Evolutionary conservation across 2,113 vertebrate genomes (phyloP).

Genomic region (Proteles cristata): DNA sequence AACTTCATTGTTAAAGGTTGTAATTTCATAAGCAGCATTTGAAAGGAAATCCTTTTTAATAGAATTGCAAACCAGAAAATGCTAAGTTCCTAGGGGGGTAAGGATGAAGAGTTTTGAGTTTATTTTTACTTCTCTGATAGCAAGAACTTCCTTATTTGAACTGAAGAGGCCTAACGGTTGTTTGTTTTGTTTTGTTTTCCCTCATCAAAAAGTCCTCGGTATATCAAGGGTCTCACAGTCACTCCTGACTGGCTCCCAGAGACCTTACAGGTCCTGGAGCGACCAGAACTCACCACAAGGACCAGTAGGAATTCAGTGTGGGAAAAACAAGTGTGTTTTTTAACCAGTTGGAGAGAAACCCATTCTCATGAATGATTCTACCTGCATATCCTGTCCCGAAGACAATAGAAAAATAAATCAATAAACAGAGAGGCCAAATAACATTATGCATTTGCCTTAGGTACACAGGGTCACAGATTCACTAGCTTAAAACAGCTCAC

Average conservation of each 20-base stretch:
- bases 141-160: not conserved
- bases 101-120: not conserved
- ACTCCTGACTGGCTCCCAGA: not conserved
- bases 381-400: not conserved
- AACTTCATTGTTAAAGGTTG: not conserved
- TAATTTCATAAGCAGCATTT: not conserved
- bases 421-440: constrained; percentile 38
- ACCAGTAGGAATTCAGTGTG: not conserved
- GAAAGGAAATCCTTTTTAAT: not conserved
- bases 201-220: not conserved
- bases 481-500: not conserved
- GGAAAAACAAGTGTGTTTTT: not conserved
- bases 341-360: not conserved
- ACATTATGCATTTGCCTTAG: constrained; percentile 53
- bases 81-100: not conserved
- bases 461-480: constrained; percentile 61
- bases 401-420: constrained; percentile 30
- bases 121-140: constrained; percentile 1
- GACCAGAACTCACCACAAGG: not conserved
- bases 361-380: not conserved
- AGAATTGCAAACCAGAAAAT: constrained; percentile 38
- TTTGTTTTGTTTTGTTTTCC: not conserved
- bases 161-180: not conserved
- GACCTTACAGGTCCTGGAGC: not conserved
- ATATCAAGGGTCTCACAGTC: not conserved